Evolutionary conservation across 2,797 vertebrate species (phyloP), one percentile per base, ranked within the genome.

Genomic region (Heterohyrax brucei): DNA sequence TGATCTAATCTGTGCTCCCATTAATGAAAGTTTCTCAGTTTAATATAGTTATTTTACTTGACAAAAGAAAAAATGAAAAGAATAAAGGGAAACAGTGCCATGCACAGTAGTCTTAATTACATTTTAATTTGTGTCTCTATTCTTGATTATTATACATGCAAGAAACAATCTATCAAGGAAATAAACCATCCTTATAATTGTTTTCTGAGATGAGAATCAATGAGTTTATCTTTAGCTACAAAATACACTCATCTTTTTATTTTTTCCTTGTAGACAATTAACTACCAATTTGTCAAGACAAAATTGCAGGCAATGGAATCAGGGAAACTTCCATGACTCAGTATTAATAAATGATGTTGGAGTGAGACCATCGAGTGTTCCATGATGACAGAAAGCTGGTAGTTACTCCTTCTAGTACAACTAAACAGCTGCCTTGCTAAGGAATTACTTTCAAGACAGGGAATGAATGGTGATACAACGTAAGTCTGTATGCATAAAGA

Each of bases 201-300:
- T 79, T 97, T 92, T 50, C 91, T 96, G 77, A 81, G 81, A 59
- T 30, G 76, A 95, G 46, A 96, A 97, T 97, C 53, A 28, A 53
- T 93, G 56, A 12, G 19, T 33, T 97, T 95, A 68, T 77, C 93
- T 96, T 96, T 96, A 92, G 50, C 50, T 94, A 80, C 62, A 39
- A 24, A 87, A 21, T 30, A 89, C 46, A 97, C 10, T 56, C 73
- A 21, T 5, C 4, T 91, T 94, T 84, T 85, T 89, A 87, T 64
- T 91, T 88, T 4, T 59, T 21, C n/a, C 39, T 76, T 78, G 89
- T 68, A 95, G 73, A 90, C 46, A 96, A 94, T 97, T 97, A 96
- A 98, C 93, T 72, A 91, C 39, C 70, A 80, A 56, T 97, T 97
- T 97, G n/a, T 73, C 76, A 75, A 89, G 89, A 90, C 19, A 92